These are phyloP conservation scores for Tretioscincus oriximinensis DNA, from an alignment of 2,113 vertebrate genomes.

Conservation along the genomic window DNA sequence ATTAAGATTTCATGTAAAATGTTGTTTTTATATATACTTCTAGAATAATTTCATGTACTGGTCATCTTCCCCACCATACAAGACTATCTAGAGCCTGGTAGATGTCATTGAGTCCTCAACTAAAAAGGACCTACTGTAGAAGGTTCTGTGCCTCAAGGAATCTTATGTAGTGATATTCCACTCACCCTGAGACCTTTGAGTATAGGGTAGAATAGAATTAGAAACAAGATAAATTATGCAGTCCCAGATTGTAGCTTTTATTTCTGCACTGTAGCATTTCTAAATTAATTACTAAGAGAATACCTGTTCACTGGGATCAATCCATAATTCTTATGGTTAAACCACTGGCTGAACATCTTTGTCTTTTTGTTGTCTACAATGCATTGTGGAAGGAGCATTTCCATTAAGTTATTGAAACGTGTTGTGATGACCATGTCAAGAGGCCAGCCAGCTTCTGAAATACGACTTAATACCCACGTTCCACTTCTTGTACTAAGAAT, in stretches of 20 bases:
- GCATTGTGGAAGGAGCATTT: constrained; percentile 58
- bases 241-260: not conserved
- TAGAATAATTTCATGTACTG: too few relatives aligned
- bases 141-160: too few relatives aligned
- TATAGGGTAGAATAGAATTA: too few relatives aligned
- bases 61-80: too few relatives aligned
- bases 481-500: constrained; percentile 84
- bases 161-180: too few relatives aligned
- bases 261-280: not conserved
- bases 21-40: too few relatives aligned
- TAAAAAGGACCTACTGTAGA: too few relatives aligned
- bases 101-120: too few relatives aligned
- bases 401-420: constrained; percentile 62
- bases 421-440: constrained; percentile 69
- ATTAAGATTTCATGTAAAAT: too few relatives aligned
- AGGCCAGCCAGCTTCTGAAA: constrained; percentile 75
- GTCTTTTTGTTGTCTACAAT: constrained; percentile 69
- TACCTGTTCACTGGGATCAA: constrained; percentile 80
- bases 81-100: too few relatives aligned
- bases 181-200: too few relatives aligned
- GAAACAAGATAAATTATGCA: too few relatives aligned
- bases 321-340: constrained; percentile 79
- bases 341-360: constrained; percentile 68
- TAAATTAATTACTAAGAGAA: not conserved
- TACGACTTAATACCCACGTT: constrained; percentile 78